These are phyloP conservation scores for Actenoides lindsayi DNA, from an alignment of 2,113 vertebrate species.

Conservation along the genomic window DNA sequence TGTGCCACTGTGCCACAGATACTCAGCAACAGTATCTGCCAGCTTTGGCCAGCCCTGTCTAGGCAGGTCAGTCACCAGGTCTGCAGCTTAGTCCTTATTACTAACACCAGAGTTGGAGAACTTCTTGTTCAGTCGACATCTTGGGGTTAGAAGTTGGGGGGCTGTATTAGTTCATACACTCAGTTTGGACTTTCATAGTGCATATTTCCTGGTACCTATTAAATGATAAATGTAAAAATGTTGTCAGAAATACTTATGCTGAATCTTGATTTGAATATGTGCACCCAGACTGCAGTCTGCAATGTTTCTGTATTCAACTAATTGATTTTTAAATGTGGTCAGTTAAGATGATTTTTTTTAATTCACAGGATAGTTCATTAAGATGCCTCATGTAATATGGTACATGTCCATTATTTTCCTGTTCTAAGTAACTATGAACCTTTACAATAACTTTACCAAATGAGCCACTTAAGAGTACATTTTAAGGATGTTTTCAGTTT, in stretches of 20 bases:
- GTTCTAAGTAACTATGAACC: not conserved
- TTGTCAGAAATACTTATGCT: not conserved
- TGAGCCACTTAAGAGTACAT: not conserved
- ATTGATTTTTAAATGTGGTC: not conserved
- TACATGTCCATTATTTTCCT: not conserved
- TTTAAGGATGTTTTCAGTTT: conserved; percentile 43
- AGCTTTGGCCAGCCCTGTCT: not conserved
- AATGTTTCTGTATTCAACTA: not conserved
- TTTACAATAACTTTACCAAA: not conserved
- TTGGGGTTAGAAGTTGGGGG: not conserved
- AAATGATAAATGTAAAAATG: not conserved
- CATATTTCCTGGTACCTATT: accelerated
- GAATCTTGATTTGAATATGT: not conserved
- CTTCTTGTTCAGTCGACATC: accelerated
- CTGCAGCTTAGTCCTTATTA: not conserved
- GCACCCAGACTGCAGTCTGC: not conserved
- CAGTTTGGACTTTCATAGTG: not conserved
- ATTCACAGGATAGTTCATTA: not conserved
- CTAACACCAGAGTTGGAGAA: not conserved
- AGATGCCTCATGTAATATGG: not conserved
- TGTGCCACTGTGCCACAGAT: too few species aligned
- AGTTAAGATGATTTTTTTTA: not conserved
- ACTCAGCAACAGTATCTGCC: not conserved
- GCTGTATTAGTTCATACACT: not conserved
- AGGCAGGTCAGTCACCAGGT: not conserved